Evolutionary conservation across 2,113 vertebrate genomes (phyloP), one percentile per base, ranked within the genome.

Genomic region (Trogon melanurus): DNA sequence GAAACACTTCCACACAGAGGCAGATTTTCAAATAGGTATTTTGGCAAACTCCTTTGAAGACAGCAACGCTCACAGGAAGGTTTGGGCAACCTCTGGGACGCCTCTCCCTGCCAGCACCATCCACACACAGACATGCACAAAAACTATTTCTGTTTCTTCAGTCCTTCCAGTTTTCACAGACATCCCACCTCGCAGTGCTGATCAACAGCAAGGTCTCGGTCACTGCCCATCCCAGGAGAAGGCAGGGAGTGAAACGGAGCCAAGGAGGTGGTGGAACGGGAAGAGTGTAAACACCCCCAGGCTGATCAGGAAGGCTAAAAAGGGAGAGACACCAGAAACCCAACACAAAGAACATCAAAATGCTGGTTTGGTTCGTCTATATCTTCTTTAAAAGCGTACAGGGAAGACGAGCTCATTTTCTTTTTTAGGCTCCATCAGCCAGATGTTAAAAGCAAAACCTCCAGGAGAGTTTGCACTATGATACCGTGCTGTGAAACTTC

Each of bases 11-110:
- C 84, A 92, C 51, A 32, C 9, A 56, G 30, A 36, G 58, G 70
- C n/a, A 58, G 50, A 38, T 93, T 79, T 92, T 94, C 88, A 88
- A 89, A 57, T 1, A 74, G 56, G 71, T 73, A 73, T 93, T 96
- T 92, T 32, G 69, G 61, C 72, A 54, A 84, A 54, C 10, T 84
- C 51, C 57, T 80, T 89, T 88, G 91, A 80, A 91, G 79, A 47
- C 47, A 58, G 60, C 32, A 51, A n/a, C 0, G 16, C 30, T 86
- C 60, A 74, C 29, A 48, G 79, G 50, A 62, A 70, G 91, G 16
- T 67, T 5, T n/a, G 38, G 86, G 23, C 57, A 65, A 74, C 65
- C 69, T 82, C 48, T 56, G 64, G 34, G 36, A 80, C 48, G 47
- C 56, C 30, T 74, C 19, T 86, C 44, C 47, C 38, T 79, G 87